Base-by-base conservation (phyloP, 2,797 vertebrate species). In the Tadarida brasiliensis region DNA sequence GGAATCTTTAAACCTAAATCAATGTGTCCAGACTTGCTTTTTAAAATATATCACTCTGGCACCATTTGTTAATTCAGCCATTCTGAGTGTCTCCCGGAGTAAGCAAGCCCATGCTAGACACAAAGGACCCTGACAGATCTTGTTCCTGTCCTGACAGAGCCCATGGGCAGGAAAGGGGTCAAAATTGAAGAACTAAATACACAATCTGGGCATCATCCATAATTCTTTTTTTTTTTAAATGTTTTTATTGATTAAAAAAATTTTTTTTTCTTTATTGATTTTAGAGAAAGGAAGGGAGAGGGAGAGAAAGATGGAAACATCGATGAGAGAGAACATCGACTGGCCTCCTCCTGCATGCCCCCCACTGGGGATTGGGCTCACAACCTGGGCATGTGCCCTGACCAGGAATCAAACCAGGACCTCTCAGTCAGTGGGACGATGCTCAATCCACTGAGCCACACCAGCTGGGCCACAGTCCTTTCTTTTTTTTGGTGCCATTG, bases 1-100 rank as follows among this genome's bases (percentile, higher is more conserved):
- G 22, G 22, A 47, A 16, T 70, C 49, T 54, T 95, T 88, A 68
- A 70, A 74, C 19, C 28, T 67, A 65, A 70, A 84, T 88, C 59
- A 57, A 0, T 44, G 26, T 56, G 14, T 70, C 85, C 74, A 63
- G 26, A 71, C 70, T 63, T 90, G 12, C 30, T 88, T 92, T 80
- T 84, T 59, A 44, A 94, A 87, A 68, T 81, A 59, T 39, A 39
- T 73, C 12, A n/a, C n/a, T 84, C 77, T 95, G 71, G 44, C 28
- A 5, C 61, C 8, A 1, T 85, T 94, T 61, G 47, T 74, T 89
- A 76, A 85, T 94, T 93, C 14, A 81, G 51, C 12, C 89, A 70
- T 65, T 91, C 20, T 63, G 14, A 88, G 68, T 33, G 4, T 95
- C 44, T 94, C 39, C 78, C 81, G 44, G 7, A 89, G 54, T 57